Base-by-base conservation (phyloP, 1,140 invertebrate genomes). In the Mesaphorura yosii region DNA sequence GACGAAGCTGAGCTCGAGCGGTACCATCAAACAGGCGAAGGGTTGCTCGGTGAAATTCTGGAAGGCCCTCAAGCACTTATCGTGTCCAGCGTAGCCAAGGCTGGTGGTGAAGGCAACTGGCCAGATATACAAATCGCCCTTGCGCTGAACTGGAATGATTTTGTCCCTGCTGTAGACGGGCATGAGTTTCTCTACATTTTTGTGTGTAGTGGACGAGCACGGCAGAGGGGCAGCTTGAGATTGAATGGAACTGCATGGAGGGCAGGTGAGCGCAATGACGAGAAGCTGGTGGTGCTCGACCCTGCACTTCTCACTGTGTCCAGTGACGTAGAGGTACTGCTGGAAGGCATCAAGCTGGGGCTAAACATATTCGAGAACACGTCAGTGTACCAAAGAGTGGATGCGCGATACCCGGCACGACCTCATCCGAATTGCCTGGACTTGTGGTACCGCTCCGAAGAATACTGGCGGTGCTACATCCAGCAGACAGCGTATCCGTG, bases 381-480 rank as follows among this genome's bases (percentile, higher is more conserved):
- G 1, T 27, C 10, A 4, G 25, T 27, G 12, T 4, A 27, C 3
- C 6, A 46, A 26, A 26, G 25, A 14, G 14, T 46, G 44, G 22
- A 46, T 2, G 3, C n/a, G 1, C 15, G 10, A 2, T 46, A 46
- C 25, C 17, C 1, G 2, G 1, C 20, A 2, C 7, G 2, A 14
- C 20, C 1, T 23, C 1, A 1, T 22, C 3, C 25, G 14, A 17
- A 15, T 1, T 46, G 44, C 22, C 1, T 2, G 2, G 25, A 26
- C n/a, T 3, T 15, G 1, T 15, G 15, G 15, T 27, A n/a, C 14
- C 44, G 44, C 3, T 46, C 44, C 37, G 47, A 54, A n/a, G 59
- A 29, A 1, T 60, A 60, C 26, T 60, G 44, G 5, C 48, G 55
- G 27, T 60, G 59, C 27, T 58, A 46, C 34, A 42, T 57, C 15